Percentiles rank a stretch among this genome's conserved stretches.
Evolutionary conservation across 2,888 invertebrate species (phyloP).

Genomic region (Tenthredo notha): DNA sequence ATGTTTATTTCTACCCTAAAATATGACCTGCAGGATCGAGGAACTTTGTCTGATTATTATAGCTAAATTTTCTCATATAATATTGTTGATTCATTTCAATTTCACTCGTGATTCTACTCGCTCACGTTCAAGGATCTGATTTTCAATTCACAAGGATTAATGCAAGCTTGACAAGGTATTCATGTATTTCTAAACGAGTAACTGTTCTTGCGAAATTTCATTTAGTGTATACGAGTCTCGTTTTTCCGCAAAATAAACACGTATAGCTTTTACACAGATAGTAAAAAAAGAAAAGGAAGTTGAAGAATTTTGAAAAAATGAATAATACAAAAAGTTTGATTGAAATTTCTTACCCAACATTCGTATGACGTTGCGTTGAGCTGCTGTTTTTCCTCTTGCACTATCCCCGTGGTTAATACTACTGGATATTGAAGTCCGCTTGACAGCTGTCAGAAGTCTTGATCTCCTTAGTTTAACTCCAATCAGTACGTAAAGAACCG

Average conservation of each 20-base stretch:
- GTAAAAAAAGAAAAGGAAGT: not conserved
- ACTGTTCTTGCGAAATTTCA: not conserved
- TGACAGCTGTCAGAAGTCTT: slow-evolving; percentile 77
- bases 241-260: not conserved
- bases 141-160: not conserved
- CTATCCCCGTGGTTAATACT: slow-evolving; percentile 80
- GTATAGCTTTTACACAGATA: not conserved
- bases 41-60: not conserved
- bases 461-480: slow-evolving; percentile 86
- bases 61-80: not conserved
- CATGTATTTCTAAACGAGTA: not conserved
- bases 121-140: not conserved
- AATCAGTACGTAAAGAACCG: slow-evolving; percentile 89
- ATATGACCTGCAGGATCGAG: not conserved
- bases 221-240: not conserved
- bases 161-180: not conserved
- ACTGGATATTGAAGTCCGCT: slow-evolving; percentile 80
- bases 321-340: not conserved
- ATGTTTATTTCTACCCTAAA: slow-evolving; percentile 10
- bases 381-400: slow-evolving; percentile 77
- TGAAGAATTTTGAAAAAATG: not conserved
- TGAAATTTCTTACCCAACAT: slow-evolving; percentile 86
- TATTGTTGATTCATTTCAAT: not conserved
- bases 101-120: not conserved
- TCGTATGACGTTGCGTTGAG: slow-evolving; percentile 84